Conservation (phyloP, 1,140 invertebrate species). For the Cotesia vestalis region DNA sequence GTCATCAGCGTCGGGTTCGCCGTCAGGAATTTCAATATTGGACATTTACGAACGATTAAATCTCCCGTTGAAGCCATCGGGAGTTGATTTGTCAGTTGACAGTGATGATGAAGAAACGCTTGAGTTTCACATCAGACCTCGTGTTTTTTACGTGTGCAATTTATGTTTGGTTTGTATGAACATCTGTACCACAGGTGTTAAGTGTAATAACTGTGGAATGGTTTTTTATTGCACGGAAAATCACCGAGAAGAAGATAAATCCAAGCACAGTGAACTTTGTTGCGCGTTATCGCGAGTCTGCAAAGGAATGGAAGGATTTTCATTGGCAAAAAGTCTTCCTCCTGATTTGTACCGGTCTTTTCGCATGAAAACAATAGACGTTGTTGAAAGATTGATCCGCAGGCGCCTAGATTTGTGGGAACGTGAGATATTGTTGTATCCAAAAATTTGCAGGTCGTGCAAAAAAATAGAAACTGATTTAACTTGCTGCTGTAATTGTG, state of each 20-base stretch:
- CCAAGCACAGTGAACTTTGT: conserved; percentile 64
- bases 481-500: conserved; percentile 68
- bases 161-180: conserved; percentile 62
- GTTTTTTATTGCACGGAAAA: conserved; percentile 66
- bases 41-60: conserved; percentile 45
- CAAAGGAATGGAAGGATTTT: conserved; percentile 54
- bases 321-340: conserved; percentile 66
- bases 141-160: conserved; percentile 52
- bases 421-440: conserved; percentile 74
- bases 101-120: conserved; percentile 49
- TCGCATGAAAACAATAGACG: conserved; percentile 70
- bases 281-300: conserved; percentile 47
- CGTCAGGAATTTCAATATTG: conserved; percentile 35
- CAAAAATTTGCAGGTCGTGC: conserved; percentile 69
- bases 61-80: conserved; percentile 40
- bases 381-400: conserved; percentile 69
- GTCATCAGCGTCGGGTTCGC: background rate
- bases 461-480: conserved; percentile 66
- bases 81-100: conserved; percentile 37
- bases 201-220: conserved; percentile 65
- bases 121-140: conserved; percentile 54
- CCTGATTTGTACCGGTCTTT: conserved; percentile 70
- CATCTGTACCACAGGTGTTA: conserved; percentile 36
- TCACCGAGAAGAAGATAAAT: conserved; percentile 62
- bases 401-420: conserved; percentile 72